Conservation (phyloP, 2,113 vertebrate genomes). For the Cyprinodon variegatus region DNA sequence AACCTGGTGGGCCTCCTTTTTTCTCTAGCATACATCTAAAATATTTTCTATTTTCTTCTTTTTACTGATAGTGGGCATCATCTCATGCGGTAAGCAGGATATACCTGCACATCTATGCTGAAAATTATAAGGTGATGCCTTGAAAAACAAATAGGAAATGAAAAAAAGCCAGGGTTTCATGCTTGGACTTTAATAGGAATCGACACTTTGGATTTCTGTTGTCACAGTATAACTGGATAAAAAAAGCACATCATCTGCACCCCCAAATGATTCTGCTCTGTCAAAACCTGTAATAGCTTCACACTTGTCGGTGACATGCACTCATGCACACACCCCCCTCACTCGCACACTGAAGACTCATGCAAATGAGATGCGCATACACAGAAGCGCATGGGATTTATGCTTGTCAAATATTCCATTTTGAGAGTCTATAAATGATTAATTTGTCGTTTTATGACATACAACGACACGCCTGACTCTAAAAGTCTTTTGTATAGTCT, state of each 20-base stretch:
- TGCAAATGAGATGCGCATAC: slow-evolving; percentile 24
- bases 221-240: slow-evolving; percentile 54
- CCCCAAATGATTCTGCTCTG: slow-evolving; percentile 59
- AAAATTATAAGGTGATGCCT: slow-evolving; percentile 34
- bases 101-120: too few species aligned
- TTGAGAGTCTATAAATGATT: slow-evolving; percentile 15
- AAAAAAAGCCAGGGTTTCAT: slow-evolving; percentile 42
- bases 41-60: not conserved
- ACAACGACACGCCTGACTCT: slow-evolving; percentile 11
- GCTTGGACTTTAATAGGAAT: slow-evolving; percentile 56
- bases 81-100: not conserved
- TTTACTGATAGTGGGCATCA: not conserved
- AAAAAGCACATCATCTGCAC: slow-evolving; percentile 63
- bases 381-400: slow-evolving; percentile 1
- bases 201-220: slow-evolving; percentile 53
- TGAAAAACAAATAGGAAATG: slow-evolving; percentile 43
- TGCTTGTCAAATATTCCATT: slow-evolving; percentile 23
- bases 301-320: slow-evolving; percentile 40
- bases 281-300: slow-evolving; percentile 60
- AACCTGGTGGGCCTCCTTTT: too few species aligned
- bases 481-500: slow-evolving; percentile 12
- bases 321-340: slow-evolving; percentile 11
- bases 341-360: slow-evolving; percentile 25
- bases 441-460: slow-evolving; percentile 26
- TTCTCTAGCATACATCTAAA: not conserved